Conservation (phyloP, 2,113 vertebrate genomes). For the Gopherus flavomarginatus region DNA sequence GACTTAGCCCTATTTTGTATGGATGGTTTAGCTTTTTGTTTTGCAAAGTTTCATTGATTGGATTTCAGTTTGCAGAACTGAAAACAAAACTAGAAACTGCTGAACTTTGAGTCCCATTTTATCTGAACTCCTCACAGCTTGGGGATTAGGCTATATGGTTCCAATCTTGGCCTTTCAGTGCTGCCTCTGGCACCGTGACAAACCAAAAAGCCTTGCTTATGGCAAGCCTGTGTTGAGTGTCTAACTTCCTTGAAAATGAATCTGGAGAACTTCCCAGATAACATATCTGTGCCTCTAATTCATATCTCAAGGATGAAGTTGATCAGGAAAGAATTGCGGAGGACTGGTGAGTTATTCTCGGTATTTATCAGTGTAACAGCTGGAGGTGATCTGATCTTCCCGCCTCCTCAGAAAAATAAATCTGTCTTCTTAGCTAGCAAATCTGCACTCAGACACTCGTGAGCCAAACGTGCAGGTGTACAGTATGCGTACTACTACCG, state of each 20-base stretch:
- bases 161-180: background rate
- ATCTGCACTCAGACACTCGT: conserved; percentile 58
- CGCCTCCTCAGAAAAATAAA: conserved; percentile 68
- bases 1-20: background rate
- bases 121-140: background rate
- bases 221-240: conserved; percentile 17
- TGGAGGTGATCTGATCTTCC: conserved; percentile 68
- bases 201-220: background rate
- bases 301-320: conserved; percentile 25
- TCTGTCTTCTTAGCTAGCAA: conserved; percentile 49
- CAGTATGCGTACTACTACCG: conserved; percentile 49
- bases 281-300: conserved; percentile 21
- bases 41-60: conserved; percentile 1
- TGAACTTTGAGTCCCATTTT: background rate
- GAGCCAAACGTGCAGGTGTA: conserved; percentile 60
- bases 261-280: conserved; percentile 49
- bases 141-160: background rate
- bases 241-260: conserved; percentile 48
- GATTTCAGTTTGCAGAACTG: conserved; percentile 9
- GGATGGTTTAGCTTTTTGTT: background rate
- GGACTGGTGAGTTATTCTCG: conserved; percentile 44
- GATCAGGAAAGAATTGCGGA: conserved; percentile 33
- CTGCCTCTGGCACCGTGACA: background rate
- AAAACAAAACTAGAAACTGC: background rate
- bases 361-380: conserved; percentile 54